Conservation (phyloP, 2,888 invertebrate genomes). For the Drosophila leonis region DNA sequence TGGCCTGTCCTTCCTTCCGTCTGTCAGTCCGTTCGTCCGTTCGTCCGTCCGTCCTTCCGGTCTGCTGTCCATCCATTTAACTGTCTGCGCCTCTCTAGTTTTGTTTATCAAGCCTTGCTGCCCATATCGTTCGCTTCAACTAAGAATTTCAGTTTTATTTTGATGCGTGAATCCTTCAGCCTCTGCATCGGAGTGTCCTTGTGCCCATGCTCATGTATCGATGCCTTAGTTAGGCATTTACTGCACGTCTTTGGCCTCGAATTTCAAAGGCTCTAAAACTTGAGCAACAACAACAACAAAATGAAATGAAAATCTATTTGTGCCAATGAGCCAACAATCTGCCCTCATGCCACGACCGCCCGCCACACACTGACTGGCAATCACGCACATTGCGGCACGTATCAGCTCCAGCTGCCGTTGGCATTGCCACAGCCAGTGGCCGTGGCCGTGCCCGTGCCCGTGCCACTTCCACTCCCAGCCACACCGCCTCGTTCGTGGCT, state of each 20-base stretch:
- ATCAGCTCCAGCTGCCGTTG: constrained; percentile 29
- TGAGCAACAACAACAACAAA: constrained; percentile 26
- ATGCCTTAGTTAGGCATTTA: constrained; percentile 52
- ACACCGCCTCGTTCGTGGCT: constrained; percentile 26
- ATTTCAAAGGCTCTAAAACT: constrained; percentile 58
- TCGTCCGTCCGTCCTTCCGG: background rate
- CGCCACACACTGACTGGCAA: constrained; percentile 33
- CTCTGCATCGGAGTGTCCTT: background rate
- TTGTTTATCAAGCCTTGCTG: constrained; percentile 60
- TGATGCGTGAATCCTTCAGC: constrained; percentile 29
- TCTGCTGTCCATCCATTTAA: background rate
- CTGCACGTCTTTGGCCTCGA: constrained; percentile 61
- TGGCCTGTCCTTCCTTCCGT: background rate
- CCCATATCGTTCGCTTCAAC: constrained; percentile 47
- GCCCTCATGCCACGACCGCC: background rate
- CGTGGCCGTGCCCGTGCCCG: background rate
- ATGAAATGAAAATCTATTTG: constrained; percentile 69
- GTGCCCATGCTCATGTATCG: constrained; percentile 13
- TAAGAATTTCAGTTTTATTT: constrained; percentile 58
- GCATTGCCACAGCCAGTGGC: constrained; percentile 5
- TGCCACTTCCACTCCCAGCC: background rate
- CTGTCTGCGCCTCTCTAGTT: constrained; percentile 20
- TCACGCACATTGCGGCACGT: constrained; percentile 70
- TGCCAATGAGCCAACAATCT: constrained; percentile 43
- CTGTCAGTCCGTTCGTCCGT: background rate